Conservation (phyloP, 2,113 vertebrate species). For the Eira barbara region DNA sequence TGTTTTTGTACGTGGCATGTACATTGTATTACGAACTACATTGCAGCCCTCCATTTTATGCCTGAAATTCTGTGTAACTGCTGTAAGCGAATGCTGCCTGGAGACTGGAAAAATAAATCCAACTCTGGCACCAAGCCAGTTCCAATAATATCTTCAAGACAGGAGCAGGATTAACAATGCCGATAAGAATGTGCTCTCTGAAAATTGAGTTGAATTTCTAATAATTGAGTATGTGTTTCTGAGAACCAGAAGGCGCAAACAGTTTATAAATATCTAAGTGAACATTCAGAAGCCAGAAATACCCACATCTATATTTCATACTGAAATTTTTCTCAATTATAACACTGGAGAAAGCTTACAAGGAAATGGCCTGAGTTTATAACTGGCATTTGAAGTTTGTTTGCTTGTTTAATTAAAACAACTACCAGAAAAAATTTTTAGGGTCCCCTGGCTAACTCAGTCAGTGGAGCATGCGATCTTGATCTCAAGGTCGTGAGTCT, state of each 20-base stretch:
- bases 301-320: neutral
- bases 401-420: neutral
- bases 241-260: constrained; percentile 4
- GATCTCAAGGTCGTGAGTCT: neutral
- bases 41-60: neutral
- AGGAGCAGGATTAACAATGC: neutral
- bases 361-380: neutral
- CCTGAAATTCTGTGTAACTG: neutral
- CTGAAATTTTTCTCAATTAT: neutral
- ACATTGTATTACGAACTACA: neutral
- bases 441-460: neutral
- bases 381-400: neutral
- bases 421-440: neutral
- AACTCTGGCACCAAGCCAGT: neutral
- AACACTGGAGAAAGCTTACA: neutral
- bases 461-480: neutral
- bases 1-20: neutral
- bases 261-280: constrained; percentile 8
- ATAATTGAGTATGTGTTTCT: neutral
- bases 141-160: neutral
- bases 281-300: constrained; percentile 6
- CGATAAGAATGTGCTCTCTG: neutral
- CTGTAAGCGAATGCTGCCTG: neutral
- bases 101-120: constrained; percentile 6
- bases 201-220: neutral